Conservation (phyloP, 2,888 invertebrate genomes). For the Hesperia comma region DNA sequence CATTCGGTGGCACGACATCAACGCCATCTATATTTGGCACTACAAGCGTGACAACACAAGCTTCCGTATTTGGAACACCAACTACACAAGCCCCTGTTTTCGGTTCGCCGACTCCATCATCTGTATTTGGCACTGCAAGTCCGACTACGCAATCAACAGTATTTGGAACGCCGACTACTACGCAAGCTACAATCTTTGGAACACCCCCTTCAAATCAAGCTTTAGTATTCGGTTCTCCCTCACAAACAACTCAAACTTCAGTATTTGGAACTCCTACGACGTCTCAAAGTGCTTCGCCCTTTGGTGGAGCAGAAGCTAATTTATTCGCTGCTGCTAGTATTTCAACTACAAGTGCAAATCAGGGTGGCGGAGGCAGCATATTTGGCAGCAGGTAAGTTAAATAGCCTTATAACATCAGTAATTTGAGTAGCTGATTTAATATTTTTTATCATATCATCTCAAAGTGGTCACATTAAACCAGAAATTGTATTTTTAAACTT, state of each 20-base stretch:
- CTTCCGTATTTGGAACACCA: conserved; percentile 55
- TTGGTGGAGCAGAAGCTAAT: conserved; percentile 62
- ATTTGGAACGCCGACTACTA: conserved; percentile 49
- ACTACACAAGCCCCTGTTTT: conserved; percentile 49
- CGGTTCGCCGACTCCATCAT: conserved; percentile 42
- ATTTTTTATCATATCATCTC: too few species aligned
- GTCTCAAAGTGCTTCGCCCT: conserved; percentile 61
- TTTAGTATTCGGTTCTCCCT: conserved; percentile 47
- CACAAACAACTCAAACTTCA: conserved; percentile 49
- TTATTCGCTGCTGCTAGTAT: conserved; percentile 76
- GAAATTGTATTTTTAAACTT: too few species aligned
- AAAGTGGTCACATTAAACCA: too few species aligned
- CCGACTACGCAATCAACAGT: conserved; percentile 46
- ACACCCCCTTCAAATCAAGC: conserved; percentile 45
- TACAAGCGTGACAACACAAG: conserved; percentile 43
- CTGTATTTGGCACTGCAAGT: too few species aligned
- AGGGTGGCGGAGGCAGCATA: conserved; percentile 62
- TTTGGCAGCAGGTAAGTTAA: conserved; percentile 67
- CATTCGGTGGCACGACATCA: conserved; percentile 48
- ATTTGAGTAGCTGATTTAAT: too few species aligned
- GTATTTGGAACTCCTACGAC: conserved; percentile 57
- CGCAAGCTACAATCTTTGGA: conserved; percentile 54
- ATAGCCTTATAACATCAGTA: too few species aligned
- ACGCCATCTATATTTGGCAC: conserved; percentile 50
- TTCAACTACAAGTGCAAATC: conserved; percentile 68